Evolutionary conservation across 2,113 vertebrate genomes (phyloP).

Genomic region (Rhodinocichla rosea): DNA sequence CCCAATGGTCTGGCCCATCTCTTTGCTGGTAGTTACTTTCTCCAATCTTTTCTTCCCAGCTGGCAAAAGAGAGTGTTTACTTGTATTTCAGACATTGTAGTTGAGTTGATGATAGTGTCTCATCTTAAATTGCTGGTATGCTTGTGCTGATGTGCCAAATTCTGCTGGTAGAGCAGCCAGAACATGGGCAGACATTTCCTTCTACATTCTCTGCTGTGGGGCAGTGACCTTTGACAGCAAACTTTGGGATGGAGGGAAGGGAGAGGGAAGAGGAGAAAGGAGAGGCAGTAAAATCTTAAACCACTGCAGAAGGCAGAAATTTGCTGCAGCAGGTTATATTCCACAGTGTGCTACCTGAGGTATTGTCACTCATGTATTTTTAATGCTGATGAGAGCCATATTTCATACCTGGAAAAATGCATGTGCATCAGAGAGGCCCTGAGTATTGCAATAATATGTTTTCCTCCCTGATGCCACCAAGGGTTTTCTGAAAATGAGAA

Average conservation of each 20-base stretch:
- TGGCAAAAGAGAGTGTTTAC: not conserved
- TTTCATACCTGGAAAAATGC: not conserved
- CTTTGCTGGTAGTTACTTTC: not conserved
- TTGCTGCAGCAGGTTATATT: not conserved
- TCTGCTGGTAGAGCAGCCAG: not conserved
- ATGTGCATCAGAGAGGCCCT: not conserved
- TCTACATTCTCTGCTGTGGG: not conserved
- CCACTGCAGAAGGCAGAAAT: not conserved
- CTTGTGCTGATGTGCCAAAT: not conserved
- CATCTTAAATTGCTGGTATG: not conserved
- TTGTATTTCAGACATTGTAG: not conserved
- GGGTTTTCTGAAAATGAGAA: not conserved
- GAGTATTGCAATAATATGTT: not conserved
- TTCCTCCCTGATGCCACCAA: not conserved
- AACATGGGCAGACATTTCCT: not conserved
- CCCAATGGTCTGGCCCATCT: not conserved
- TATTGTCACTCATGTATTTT: not conserved
- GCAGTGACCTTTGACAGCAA: not conserved
- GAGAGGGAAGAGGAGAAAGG: not conserved
- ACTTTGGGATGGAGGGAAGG: not conserved
- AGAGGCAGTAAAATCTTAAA: not conserved
- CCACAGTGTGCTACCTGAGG: not conserved
- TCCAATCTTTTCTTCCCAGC: not conserved
- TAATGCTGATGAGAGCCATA: not conserved
- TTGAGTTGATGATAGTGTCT: not conserved